Base-by-base conservation (phyloP, 2,113 vertebrate genomes). In the Ictalurus punctatus region DNA sequence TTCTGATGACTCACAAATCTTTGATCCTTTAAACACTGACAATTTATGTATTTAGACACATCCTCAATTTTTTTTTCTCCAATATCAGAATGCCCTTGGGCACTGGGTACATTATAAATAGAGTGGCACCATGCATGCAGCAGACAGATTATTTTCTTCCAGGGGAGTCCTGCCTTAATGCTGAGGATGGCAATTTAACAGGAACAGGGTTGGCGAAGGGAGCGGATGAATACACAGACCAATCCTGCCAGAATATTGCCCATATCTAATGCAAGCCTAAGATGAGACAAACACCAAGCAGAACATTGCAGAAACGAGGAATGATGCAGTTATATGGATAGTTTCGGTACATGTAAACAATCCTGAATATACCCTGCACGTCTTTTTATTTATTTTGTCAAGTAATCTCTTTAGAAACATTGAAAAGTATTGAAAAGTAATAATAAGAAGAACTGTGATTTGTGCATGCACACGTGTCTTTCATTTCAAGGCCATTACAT, bases 101-200 rank as follows among this genome's bases (percentile, higher is more conserved):
- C 48, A 52, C 74, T 58, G 74, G n/a, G 59, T 40, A 56, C 59
- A 80, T 78, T 88, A 78, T 74, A 78, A 76, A 79, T 56, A 89
- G 54, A 88, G 80, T 30, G 69, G 34, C 44, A 80, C 59, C 58
- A 27, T 37, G 83, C 83, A 85, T 79, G 83, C 58, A 85, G 58
- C 59, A 89, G 54, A 54, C 59, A 63, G 73, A 69, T 89, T 85
- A 79, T 65, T 67, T 84, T 79, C 69, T 54, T 85, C 73, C 83
- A 79, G 59, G 30, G 71, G 83, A 89, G 59, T n/a, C 73, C 44
- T 79, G 87, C 58, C 2, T 63, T 67, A 88, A 78, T 78, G 83
- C 71, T 88, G 83, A 85, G 21, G n/a, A 58, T 40, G 73, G 59
- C 48, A 34, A 3, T 89, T 85, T 79, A 85, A 58, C 79, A 71